Conservation (phyloP, 1,140 invertebrate species). For the Drosophila pseudoananassae region DNA sequence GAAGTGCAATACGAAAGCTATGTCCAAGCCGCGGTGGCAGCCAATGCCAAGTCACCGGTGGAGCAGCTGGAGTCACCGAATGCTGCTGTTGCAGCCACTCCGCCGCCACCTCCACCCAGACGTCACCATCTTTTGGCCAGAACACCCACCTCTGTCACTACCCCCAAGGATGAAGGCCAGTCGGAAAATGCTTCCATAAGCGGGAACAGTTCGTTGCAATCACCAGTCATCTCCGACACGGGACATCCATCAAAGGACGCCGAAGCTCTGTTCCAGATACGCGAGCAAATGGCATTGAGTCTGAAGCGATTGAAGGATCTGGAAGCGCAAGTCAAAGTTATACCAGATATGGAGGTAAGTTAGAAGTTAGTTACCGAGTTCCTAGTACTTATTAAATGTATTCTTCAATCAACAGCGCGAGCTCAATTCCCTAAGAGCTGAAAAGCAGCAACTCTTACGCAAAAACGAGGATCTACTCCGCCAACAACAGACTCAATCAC, state of each 20-base stretch:
- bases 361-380: not conserved
- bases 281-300: conserved; percentile 89
- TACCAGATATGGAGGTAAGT: conserved; percentile 91
- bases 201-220: conserved; percentile 45
- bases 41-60: conserved; percentile 80
- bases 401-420: conserved; percentile 85
- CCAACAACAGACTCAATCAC: conserved; percentile 75
- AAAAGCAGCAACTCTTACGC: conserved; percentile 88
- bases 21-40: conserved; percentile 78
- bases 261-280: conserved; percentile 74
- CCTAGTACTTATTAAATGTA: no score
- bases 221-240: conserved; percentile 56
- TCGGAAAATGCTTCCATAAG: conserved; percentile 39
- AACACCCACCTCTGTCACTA: conserved; percentile 9
- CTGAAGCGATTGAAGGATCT: conserved; percentile 91
- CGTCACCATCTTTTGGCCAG: conserved; percentile 54
- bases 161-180: conserved; percentile 21
- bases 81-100: not conserved
- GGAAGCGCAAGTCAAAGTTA: conserved; percentile 93
- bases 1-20: conserved; percentile 82
- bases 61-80: conserved; percentile 59
- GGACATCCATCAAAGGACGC: conserved; percentile 60
- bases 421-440: conserved; percentile 89
- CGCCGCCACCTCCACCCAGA: conserved; percentile 70
- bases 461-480: conserved; percentile 84